Conservation (phyloP, 1,140 invertebrate species). For the Dinoponera quadriceps region DNA sequence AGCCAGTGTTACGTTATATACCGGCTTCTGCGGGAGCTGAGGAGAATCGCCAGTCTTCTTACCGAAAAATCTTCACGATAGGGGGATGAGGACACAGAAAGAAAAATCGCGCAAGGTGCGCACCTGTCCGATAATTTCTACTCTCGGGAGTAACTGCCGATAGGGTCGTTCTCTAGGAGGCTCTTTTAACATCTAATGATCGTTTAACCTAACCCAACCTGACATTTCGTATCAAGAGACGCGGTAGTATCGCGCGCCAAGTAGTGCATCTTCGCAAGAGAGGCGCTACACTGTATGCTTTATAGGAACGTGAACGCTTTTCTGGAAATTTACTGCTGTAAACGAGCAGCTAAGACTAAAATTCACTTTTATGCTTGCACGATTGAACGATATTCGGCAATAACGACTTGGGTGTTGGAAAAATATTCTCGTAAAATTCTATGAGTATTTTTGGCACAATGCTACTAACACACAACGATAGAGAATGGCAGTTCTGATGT, state of each 20-base stretch:
- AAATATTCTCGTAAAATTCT: background rate
- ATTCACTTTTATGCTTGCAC: background rate
- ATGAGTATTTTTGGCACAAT: background rate
- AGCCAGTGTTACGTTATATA: slow-evolving; percentile 31
- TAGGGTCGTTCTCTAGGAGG: background rate
- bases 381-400: slow-evolving; percentile 27
- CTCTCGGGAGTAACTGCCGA: background rate
- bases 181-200: background rate
- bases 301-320: too few species aligned
- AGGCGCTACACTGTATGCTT: too few species aligned
- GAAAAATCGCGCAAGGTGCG: background rate
- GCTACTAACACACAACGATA: background rate
- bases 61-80: slow-evolving; percentile 4
- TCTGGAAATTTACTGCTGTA: background rate
- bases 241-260: too few species aligned
- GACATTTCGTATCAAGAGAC: too few species aligned
- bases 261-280: too few species aligned
- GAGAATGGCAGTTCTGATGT: too few species aligned
- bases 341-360: too few species aligned
- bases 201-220: background rate
- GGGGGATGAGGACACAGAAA: background rate
- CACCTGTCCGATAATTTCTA: background rate
- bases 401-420: background rate
- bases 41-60: slow-evolving; percentile 1
- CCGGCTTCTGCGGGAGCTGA: too few species aligned